These are phyloP conservation scores for Heliconius ismenius DNA, from an alignment of 2,888 invertebrate genomes.

Conservation along the genomic window DNA sequence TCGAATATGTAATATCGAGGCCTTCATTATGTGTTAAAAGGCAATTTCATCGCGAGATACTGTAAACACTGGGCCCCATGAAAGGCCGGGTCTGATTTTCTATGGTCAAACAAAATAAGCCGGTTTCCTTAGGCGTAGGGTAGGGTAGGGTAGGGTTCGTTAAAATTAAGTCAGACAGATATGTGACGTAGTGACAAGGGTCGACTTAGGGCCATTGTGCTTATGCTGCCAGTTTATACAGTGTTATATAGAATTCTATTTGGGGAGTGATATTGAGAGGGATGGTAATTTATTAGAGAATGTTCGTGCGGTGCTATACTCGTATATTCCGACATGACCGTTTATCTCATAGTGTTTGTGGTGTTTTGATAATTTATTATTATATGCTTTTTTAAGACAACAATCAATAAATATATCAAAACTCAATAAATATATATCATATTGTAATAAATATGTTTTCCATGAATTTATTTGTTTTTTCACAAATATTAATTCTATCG, in stretches of 20 bases:
- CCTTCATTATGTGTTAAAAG: conserved; percentile 38
- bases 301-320: conserved; percentile 9
- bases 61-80: conserved; percentile 38
- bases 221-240: conserved; percentile 45
- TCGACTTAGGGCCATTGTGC: conserved; percentile 56
- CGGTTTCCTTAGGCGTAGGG: conserved; percentile 52
- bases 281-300: conserved; percentile 39
- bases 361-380: neutral
- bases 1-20: conserved; percentile 23
- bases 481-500: too few relatives aligned
- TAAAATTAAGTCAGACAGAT: conserved; percentile 73
- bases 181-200: conserved; percentile 75
- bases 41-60: conserved; percentile 38
- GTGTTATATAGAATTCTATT: conserved; percentile 41
- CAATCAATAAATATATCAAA: neutral
- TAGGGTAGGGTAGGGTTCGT: conserved; percentile 53
- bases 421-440: too few relatives aligned
- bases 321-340: neutral
- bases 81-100: conserved; percentile 42
- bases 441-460: too few relatives aligned
- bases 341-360: conserved; percentile 1
- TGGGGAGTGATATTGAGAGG: conserved; percentile 40
- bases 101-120: conserved; percentile 49
- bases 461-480: neutral
- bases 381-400: neutral